Evolutionary conservation across 2,797 vertebrate species (phyloP), one percentile per base, ranked within the genome.

Genomic region (Loris lydekkerianus): DNA sequence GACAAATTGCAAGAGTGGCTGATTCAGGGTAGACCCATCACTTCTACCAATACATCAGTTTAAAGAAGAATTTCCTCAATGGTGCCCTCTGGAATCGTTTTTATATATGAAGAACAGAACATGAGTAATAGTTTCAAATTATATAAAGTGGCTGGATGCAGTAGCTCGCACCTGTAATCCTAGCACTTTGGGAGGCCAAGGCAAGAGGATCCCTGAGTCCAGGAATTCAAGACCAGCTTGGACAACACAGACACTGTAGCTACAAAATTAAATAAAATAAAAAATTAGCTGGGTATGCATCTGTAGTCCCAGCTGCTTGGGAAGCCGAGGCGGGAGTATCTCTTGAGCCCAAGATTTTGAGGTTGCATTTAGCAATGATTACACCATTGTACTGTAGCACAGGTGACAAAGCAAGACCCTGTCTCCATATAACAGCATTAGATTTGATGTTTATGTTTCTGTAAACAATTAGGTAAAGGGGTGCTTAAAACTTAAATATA

Each of bases 371-470:
- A 65, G 14, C 63, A 9, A 69, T 69, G 65, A 20, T 69, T 7
- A n/a, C 14, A 17, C 31, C 31, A 20, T n/a, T 34, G 7, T 18
- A n/a, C 65, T 69, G 31, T 69, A 69, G 31, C 31, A n/a, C 65
- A 67, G 31, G 65, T 4, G 3, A 69, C 31, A 34, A 15, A 69
- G 17, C 31, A n/a, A 18, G 65, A 34, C 31, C 65, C 31, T 69
- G 17, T 69, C 31, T 69, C 31, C 34, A 88, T 18, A 67, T 65
- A 81, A 93, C 88, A 93, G 20, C 20, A n/a, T 60, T 81, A 69
- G 4, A 81, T 92, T 91, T 43, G 34, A 85, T 73, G 82, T 97
- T 81, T 23, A 82, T 92, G n/a, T 90, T 93, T 97, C 85, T 75
- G 56, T 60, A 87, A 93, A 93, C 70, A 93, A 67, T 61, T 63